Evolutionary conservation across 2,797 vertebrate species (phyloP).

Genomic region (Oreochromis mossambicus): DNA sequence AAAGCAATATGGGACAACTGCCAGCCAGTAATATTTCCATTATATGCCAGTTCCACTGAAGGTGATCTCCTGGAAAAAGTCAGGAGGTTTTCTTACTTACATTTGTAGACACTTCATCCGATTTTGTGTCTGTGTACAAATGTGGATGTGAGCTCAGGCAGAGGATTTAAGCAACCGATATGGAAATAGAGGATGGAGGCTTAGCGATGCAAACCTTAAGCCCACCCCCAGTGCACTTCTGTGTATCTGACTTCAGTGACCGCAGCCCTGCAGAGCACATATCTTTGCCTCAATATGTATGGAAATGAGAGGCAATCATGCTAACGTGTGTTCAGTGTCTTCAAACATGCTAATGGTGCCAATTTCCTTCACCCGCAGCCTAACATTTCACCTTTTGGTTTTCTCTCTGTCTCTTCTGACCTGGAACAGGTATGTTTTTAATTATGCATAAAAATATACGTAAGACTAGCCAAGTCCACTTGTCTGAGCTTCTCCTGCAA

Average conservation of each 20-base stretch:
- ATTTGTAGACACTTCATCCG: conserved; percentile 40
- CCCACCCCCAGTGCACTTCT: conserved; percentile 35
- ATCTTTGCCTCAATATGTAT: conserved; percentile 71
- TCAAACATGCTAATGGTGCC: conserved; percentile 66
- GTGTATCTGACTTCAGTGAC: conserved; percentile 56
- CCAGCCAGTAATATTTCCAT: neutral
- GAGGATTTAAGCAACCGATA: conserved; percentile 46
- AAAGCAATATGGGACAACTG: neutral
- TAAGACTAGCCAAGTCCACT: conserved; percentile 53
- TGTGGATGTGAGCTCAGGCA: conserved; percentile 43
- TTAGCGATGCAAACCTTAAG: conserved; percentile 59
- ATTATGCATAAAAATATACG: conserved; percentile 75
- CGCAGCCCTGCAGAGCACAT: conserved; percentile 36
- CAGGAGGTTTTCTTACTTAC: conserved; percentile 24
- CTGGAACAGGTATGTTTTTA: conserved; percentile 73
- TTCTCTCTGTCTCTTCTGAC: conserved; percentile 25
- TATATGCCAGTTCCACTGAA: neutral
- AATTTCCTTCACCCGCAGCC: neutral
- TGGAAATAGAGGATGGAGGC: conserved; percentile 51
- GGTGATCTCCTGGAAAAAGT: conserved; percentile 26
- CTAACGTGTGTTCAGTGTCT: conserved; percentile 63
- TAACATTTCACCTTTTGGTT: conserved; percentile 12
- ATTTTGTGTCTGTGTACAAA: conserved; percentile 47
- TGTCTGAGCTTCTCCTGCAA: conserved; percentile 50
- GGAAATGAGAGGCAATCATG: conserved; percentile 74